Evolutionary conservation across 2,888 invertebrate species (phyloP).

Genomic region (Ophion obscuratus): DNA sequence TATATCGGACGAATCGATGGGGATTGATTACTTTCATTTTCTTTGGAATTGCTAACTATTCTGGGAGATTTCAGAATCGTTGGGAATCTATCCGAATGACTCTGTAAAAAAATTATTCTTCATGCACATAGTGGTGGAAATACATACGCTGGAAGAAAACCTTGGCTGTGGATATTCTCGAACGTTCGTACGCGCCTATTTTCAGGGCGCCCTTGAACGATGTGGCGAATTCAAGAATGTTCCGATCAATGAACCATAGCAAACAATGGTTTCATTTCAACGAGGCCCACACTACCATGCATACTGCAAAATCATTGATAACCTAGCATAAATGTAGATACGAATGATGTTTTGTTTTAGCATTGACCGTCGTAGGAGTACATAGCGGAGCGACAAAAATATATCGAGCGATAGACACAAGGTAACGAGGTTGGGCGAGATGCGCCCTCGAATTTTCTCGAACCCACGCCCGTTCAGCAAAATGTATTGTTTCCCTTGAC

Average conservation of each 20-base stretch:
- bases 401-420: conserved; percentile 19
- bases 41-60: background rate
- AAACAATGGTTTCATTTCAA: background rate
- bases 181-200: background rate
- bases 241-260: background rate
- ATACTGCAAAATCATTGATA: no score
- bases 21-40: no score
- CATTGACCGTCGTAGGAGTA: background rate
- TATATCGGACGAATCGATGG: background rate
- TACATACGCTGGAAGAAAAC: background rate
- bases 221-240: background rate
- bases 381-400: conserved; percentile 29
- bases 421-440: conserved; percentile 32
- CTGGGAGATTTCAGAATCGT: background rate
- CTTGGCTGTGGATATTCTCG: background rate
- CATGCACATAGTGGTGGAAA: background rate
- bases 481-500: background rate
- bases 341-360: background rate
- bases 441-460: conserved; percentile 39
- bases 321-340: background rate
- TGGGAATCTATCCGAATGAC: no score
- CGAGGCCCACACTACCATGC: background rate
- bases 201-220: background rate
- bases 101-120: no score
- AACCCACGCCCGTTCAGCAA: conserved; percentile 2